phyloP scores from a whole-genome alignment of 2,888 invertebrate genomes.

The Macrosoma leucophasiata region DNA sequence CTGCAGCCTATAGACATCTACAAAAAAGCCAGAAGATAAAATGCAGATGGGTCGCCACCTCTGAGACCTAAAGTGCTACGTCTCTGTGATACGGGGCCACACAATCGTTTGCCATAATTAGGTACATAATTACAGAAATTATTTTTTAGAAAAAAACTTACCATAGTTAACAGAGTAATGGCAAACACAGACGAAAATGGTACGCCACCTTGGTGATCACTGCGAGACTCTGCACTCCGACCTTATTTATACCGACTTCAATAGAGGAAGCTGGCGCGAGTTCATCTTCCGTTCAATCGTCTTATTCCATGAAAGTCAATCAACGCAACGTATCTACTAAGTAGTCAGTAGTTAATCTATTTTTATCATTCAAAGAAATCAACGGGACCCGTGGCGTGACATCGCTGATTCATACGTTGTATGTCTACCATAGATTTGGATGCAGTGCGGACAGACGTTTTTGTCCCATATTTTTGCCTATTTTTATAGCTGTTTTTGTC shows the following conservation, averaged over 20 bases:
- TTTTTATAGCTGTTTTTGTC: neutral
- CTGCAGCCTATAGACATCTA: too few species aligned
- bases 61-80: too few species aligned
- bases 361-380: slow-evolving; percentile 54
- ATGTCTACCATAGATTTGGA: slow-evolving; percentile 1
- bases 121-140: too few species aligned
- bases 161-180: too few species aligned
- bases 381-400: slow-evolving; percentile 30
- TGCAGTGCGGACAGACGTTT: neutral
- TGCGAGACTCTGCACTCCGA: slow-evolving; percentile 15
- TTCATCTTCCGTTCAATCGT: slow-evolving; percentile 41
- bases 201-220: slow-evolving; percentile 16
- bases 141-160: too few species aligned
- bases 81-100: slow-evolving; percentile 9
- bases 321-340: slow-evolving; percentile 38
- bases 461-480: neutral
- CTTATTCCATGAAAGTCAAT: slow-evolving; percentile 58
- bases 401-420: slow-evolving; percentile 24
- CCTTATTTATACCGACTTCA: slow-evolving; percentile 39
- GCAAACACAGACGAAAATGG: too few species aligned
- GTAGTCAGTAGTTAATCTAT: slow-evolving; percentile 43
- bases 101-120: too few species aligned
- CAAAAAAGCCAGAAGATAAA: too few species aligned
- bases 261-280: slow-evolving; percentile 39
- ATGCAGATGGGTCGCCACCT: too few species aligned